phyloP scores from a whole-genome alignment of 2,888 invertebrate genomes.

The Proisotoma minuta region DNA sequence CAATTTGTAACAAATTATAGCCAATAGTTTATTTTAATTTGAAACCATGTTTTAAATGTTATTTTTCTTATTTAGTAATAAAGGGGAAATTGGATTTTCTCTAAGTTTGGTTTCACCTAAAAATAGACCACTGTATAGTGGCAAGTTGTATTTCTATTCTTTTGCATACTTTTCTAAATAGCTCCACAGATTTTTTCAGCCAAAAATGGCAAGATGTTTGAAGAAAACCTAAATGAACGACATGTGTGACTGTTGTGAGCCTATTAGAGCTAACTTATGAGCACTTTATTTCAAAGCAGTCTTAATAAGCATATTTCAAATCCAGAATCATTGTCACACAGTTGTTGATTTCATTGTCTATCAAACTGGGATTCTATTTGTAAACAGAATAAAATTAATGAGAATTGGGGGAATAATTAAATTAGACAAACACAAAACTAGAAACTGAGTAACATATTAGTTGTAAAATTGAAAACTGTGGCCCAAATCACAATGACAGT shows the following conservation, averaged over 20 bases:
- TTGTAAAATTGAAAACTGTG: slow-evolving; percentile 15
- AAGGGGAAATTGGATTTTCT: neutral
- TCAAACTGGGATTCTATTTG: too few relatives aligned
- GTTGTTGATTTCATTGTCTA: neutral
- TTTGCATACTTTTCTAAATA: neutral
- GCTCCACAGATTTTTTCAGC: neutral
- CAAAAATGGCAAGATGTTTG: neutral
- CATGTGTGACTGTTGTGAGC: neutral
- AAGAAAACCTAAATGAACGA: neutral
- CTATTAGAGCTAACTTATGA: slow-evolving; percentile 12
- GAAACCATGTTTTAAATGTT: too few relatives aligned
- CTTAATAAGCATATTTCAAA: neutral
- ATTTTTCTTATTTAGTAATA: neutral
- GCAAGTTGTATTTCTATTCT: neutral
- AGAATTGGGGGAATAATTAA: too few relatives aligned
- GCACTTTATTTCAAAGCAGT: slow-evolving; percentile 5
- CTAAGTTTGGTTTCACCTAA: neutral
- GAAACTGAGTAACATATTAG: slow-evolving; percentile 8
- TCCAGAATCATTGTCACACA: neutral
- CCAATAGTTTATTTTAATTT: neutral
- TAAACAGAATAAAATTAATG: too few relatives aligned
- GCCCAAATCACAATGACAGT: slow-evolving; percentile 11
- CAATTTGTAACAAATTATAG: neutral
- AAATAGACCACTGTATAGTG: too few relatives aligned
- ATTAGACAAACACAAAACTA: slow-evolving; percentile 2